Evolutionary conservation across 2,888 invertebrate species (phyloP).

Genomic region (Rotaria macrura): DNA sequence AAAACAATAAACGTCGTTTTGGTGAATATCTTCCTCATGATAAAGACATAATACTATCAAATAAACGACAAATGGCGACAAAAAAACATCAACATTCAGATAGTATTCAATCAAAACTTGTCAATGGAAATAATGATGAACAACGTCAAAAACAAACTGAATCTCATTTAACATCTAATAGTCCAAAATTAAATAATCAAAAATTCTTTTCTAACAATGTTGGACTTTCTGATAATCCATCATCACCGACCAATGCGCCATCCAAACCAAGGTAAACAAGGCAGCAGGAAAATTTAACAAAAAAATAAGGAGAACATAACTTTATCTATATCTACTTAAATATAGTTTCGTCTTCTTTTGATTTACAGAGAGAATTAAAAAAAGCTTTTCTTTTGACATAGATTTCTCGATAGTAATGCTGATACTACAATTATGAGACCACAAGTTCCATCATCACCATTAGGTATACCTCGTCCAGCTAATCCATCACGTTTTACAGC

Average conservation of each 20-base stretch:
- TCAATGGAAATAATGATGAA: not conserved
- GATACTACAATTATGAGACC: not conserved
- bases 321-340: not conserved
- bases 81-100: not conserved
- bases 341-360: not conserved
- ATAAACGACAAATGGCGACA: constrained; percentile 17
- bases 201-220: not conserved
- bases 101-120: not conserved
- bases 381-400: not conserved
- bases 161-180: not conserved
- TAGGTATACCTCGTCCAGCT: constrained; percentile 81
- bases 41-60: not conserved
- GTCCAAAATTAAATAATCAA: not conserved
- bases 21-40: not conserved
- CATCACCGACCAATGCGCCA: not conserved
- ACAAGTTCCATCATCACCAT: not conserved
- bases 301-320: too few relatives aligned
- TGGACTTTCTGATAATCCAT: not conserved
- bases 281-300: too few relatives aligned
- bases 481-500: constrained; percentile 81
- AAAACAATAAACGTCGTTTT: constrained; percentile 1
- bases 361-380: not conserved
- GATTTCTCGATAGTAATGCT: not conserved
- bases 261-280: not conserved
- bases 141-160: not conserved